Conservation (phyloP, 1,140 invertebrate species). For the Drosophila kohkoa region DNA sequence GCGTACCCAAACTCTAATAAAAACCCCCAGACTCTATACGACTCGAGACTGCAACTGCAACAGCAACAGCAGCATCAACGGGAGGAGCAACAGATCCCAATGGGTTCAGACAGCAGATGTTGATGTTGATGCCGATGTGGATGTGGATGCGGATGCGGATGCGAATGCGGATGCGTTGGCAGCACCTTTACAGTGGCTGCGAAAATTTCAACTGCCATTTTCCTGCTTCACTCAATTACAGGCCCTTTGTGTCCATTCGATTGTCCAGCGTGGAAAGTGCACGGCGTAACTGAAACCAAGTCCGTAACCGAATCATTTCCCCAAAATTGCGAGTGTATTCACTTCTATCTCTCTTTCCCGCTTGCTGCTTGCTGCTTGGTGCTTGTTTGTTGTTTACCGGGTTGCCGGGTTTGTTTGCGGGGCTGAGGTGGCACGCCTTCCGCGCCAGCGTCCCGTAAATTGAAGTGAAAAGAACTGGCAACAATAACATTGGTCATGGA, state of each 20-base stretch:
- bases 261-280: slow-evolving; percentile 40
- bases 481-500: slow-evolving; percentile 58
- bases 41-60: not conserved
- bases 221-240: slow-evolving; percentile 76
- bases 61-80: not conserved
- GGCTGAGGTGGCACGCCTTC: slow-evolving; percentile 15
- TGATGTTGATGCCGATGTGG: slow-evolving; percentile 8
- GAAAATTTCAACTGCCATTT: slow-evolving; percentile 55
- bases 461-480: slow-evolving; percentile 46
- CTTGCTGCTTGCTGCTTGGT: slow-evolving; percentile 8
- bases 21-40: not conserved
- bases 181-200: slow-evolving; percentile 49
- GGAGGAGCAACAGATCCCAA: not conserved
- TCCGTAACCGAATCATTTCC: slow-evolving; percentile 71
- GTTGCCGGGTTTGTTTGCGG: slow-evolving; percentile 49
- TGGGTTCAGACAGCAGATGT: not conserved
- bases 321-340: slow-evolving; percentile 48
- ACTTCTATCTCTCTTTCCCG: slow-evolving; percentile 2
- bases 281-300: slow-evolving; percentile 64
- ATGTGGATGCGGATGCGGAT: not conserved
- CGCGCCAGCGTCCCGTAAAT: slow-evolving; percentile 4
- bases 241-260: slow-evolving; percentile 66
- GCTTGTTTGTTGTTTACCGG: slow-evolving; percentile 53
- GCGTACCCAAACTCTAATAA: not conserved
- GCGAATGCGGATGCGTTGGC: slow-evolving; percentile 22